These are phyloP conservation scores for Ophioninae sp. DNA, from an alignment of 2,888 invertebrate genomes.

Conservation along the genomic window DNA sequence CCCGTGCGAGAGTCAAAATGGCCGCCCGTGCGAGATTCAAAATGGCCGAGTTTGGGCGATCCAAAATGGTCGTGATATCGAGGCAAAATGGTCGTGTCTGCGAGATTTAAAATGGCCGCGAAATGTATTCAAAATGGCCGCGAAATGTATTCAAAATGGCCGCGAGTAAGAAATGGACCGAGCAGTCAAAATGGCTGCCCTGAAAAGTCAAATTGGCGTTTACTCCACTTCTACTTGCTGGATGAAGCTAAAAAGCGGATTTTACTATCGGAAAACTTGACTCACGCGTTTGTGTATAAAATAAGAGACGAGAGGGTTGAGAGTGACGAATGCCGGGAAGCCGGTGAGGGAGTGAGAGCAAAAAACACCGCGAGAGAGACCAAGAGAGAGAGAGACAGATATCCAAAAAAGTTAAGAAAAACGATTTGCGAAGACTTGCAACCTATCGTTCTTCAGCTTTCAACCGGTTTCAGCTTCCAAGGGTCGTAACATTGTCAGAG, in stretches of 20 bases:
- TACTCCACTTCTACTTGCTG: neutral
- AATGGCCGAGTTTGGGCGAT: no score
- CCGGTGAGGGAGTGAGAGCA: neutral
- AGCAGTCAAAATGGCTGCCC: neutral
- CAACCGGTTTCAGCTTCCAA: no score
- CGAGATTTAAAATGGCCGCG: no score
- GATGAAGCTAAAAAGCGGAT: constrained; percentile 1
- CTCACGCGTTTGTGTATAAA: neutral
- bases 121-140: neutral
- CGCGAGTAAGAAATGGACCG: no score
- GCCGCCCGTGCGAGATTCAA: no score
- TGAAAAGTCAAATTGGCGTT: neutral
- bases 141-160: neutral
- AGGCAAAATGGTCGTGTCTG: no score
- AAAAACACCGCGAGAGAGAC: neutral
- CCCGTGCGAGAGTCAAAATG: no score
- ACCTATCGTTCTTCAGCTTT: no score
- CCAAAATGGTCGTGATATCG: no score
- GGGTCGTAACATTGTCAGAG: neutral
- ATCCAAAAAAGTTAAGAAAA: no score
- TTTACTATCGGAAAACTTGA: neutral
- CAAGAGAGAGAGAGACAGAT: neutral
- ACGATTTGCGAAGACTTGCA: no score
- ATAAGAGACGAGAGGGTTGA: neutral
- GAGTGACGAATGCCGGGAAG: neutral